These are phyloP conservation scores for Telmatherina bonti DNA, from an alignment of 2,797 vertebrate genomes.

Conservation along the genomic window DNA sequence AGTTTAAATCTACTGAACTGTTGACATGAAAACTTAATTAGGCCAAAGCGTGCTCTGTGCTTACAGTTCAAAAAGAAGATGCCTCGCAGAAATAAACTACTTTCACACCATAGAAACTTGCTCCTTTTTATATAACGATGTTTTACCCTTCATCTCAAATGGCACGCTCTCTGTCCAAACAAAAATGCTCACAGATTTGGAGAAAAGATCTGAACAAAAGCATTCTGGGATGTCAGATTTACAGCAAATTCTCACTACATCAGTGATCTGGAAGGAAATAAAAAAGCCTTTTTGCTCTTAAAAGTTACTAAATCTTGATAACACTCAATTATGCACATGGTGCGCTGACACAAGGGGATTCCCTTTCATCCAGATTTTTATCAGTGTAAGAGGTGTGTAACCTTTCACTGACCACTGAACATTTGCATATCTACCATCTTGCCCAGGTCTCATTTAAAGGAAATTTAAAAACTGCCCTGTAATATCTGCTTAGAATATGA, in stretches of 20 bases:
- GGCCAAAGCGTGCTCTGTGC: background rate
- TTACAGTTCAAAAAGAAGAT: background rate
- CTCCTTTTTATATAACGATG: background rate
- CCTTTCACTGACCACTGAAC: slow-evolving; percentile 8
- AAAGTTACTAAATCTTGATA: background rate
- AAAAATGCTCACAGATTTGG: slow-evolving; percentile 21
- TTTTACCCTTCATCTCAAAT: slow-evolving; percentile 7
- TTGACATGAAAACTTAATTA: slow-evolving; percentile 5
- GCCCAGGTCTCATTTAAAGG: slow-evolving; percentile 13
- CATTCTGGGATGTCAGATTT: slow-evolving; percentile 11
- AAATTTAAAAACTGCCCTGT: slow-evolving; percentile 12
- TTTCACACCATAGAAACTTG: slow-evolving; percentile 17
- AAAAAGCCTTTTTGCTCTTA: slow-evolving; percentile 13
- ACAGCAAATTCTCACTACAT: slow-evolving; percentile 40
- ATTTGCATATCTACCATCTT: slow-evolving; percentile 13
- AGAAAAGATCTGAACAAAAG: slow-evolving; percentile 17
- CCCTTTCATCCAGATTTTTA: slow-evolving; percentile 21
- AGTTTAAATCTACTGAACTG: background rate
- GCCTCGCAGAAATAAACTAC: slow-evolving; percentile 1
- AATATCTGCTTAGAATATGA: slow-evolving; percentile 6
- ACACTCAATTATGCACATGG: background rate
- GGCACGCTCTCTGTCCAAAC: slow-evolving; percentile 40
- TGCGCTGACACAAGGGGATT: slow-evolving; percentile 2
- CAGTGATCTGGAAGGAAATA: no score
- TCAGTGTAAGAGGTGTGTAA: background rate